Evolutionary conservation across 2,888 invertebrate genomes (phyloP).

Genomic region (Drosophila picticornis): DNA sequence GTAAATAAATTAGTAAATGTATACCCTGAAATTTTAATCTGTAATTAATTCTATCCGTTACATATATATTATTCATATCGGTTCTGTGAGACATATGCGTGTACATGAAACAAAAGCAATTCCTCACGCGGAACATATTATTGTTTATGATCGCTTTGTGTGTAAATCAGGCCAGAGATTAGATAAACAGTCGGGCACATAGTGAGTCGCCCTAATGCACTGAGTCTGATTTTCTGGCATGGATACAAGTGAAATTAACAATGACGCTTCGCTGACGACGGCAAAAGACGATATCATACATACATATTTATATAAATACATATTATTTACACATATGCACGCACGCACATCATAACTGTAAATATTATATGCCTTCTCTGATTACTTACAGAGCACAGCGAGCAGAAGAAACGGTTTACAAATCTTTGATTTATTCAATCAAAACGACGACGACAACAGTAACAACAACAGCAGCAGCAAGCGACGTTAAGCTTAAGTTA

Average conservation of each 20-base stretch:
- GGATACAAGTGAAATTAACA: conserved; percentile 63
- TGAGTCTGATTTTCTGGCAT: conserved; percentile 40
- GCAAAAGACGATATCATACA: conserved; percentile 30
- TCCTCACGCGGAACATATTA: not conserved
- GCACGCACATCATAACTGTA: conserved; percentile 47
- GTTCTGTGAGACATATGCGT: conserved; percentile 4
- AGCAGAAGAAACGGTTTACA: conserved; percentile 40
- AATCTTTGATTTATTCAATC: conserved; percentile 67
- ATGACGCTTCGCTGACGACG: conserved; percentile 41
- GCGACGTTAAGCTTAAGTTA: conserved; percentile 46
- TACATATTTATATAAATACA: conserved; percentile 8
- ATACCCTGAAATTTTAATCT: not conserved
- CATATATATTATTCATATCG: not conserved
- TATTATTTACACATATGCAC: not conserved
- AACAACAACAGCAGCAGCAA: conserved; percentile 7
- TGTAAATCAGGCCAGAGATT: conserved; percentile 38
- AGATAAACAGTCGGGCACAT: conserved; percentile 39
- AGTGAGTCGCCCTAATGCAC: conserved; percentile 51
- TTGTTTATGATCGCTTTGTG: not conserved
- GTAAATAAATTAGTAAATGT: not conserved
- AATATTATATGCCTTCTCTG: conserved; percentile 33
- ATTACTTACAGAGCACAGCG: conserved; percentile 21
- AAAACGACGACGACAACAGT: conserved; percentile 37
- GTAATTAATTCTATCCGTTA: too few relatives aligned
- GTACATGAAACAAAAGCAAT: conserved; percentile 5